These are phyloP conservation scores for Oscheius myriophilus DNA, from an alignment of 2,888 invertebrate species.

Conservation along the genomic window DNA sequence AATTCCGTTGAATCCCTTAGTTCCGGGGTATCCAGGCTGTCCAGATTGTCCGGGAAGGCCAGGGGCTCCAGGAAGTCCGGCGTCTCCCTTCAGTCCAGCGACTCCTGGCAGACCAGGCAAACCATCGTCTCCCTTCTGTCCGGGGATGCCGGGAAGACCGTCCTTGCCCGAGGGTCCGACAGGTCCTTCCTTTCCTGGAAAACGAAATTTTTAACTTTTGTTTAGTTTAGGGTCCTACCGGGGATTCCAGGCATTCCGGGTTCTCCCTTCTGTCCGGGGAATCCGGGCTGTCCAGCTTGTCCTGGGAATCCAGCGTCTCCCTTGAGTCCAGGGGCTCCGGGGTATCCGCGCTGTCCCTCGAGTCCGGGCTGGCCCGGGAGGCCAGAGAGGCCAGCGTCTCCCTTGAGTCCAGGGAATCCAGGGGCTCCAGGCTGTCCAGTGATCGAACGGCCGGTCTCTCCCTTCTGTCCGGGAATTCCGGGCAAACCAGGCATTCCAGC, in stretches of 20 bases:
- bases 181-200: constrained; percentile 72
- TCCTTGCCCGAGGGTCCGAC: constrained; percentile 65
- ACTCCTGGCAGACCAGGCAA: constrained; percentile 12
- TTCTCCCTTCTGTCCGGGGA: constrained; percentile 71
- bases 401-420: constrained; percentile 70
- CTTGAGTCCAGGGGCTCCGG: constrained; percentile 71
- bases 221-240: constrained; percentile 52
- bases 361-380: constrained; percentile 74
- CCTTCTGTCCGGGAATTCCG: constrained; percentile 70
- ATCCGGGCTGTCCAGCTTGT: constrained; percentile 73
- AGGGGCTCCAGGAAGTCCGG: constrained; percentile 61
- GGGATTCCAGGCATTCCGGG: constrained; percentile 61
- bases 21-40: constrained; percentile 70
- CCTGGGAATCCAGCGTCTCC: constrained; percentile 71
- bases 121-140: constrained; percentile 67
- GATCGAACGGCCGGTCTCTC: constrained; percentile 67
- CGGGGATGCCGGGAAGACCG: constrained; percentile 63
- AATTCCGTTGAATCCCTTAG: constrained; percentile 71
- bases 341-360: constrained; percentile 71
- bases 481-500: constrained; percentile 78
- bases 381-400: constrained; percentile 71
- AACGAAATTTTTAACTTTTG: constrained; percentile 77
- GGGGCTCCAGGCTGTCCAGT: constrained; percentile 74
- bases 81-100: constrained; percentile 74
- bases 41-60: constrained; percentile 75